Base-by-base conservation (phyloP, 2,888 invertebrate genomes). In the Uloborus plumipes region DNA sequence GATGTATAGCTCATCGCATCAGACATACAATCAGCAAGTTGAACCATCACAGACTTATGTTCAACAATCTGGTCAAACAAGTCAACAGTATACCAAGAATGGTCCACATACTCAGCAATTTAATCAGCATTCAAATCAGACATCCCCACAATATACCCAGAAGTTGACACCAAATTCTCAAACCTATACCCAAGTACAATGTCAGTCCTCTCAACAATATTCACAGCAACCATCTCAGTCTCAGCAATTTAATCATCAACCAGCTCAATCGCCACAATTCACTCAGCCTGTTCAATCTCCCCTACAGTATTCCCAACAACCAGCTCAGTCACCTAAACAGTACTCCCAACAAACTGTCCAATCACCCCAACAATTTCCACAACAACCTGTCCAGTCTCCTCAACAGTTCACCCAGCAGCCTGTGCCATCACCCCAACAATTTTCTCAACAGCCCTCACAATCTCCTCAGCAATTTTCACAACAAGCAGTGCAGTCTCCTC, bases 121-220 rank as follows among this genome's bases (percentile, higher is more conserved):
- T 51, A 50, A n/a, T 26, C 72, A 79, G 59, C 50, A 31, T 20
- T 49, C 66, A 26, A 11, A 11, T 47, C 79, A 80, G 55, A n/a
- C 61, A 20, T 51, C 71, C n/a, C 79, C 67, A 50, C 79, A 80
- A 31, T 73, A 73, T 62, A 69, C 67, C 55, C 73, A 73, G 69
- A 50, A 51, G n/a, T 20, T 71, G 58, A 51, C 55, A 15, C 53
- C 61, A 7, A 47, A 53, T 39, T 39, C 67, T 31, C 76, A 76
- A n/a, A n/a, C 22, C 7, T 73, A 73, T 64, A 39, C 64, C 26
- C 64, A 47, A 18, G 47, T 53, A 39, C 18, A 51, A 16, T 20
- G 16, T 53, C 26, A 14, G 2, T 50, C 31, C n/a, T n/a, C 53
- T 16, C 64, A 61, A 26, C 72, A 64, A 39, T 78, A 71, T 66